These are phyloP conservation scores for Tamandua tetradactyla DNA, from an alignment of 2,797 vertebrate genomes.

Conservation along the genomic window DNA sequence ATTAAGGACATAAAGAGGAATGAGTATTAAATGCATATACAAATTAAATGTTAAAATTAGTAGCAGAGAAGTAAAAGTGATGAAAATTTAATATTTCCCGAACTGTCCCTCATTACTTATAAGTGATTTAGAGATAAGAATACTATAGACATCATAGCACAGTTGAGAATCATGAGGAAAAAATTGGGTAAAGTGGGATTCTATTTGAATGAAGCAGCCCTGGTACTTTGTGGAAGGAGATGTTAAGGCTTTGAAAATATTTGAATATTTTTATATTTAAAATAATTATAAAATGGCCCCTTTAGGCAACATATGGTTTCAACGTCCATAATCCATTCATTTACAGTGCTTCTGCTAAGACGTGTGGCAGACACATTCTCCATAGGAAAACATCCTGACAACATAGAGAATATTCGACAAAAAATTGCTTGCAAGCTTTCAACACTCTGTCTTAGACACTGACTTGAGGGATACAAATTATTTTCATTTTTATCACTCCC, in stretches of 20 bases:
- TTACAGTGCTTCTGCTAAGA: slow-evolving; percentile 20
- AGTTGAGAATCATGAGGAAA: neutral
- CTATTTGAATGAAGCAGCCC: neutral
- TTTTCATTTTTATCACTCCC: neutral
- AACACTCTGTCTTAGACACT: neutral
- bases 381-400: neutral
- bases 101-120: neutral
- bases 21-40: neutral
- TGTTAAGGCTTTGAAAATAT: neutral
- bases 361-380: slow-evolving; percentile 1
- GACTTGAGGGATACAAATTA: neutral
- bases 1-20: neutral
- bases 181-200: neutral
- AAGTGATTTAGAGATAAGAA: neutral
- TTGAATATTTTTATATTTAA: too few species aligned
- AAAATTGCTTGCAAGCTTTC: neutral
- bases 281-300: neutral
- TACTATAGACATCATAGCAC: rapidly evolving
- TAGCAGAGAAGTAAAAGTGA: neutral
- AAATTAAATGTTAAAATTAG: slow-evolving; percentile 42
- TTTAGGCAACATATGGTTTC: neutral
- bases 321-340: slow-evolving; percentile 20
- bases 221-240: neutral
- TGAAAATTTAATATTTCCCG: neutral
- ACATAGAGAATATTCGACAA: neutral